Evolutionary conservation across 92 coral and sea anemone species (phyloP), one percentile per base, ranked within the genome.

Genomic region (Micromussa lordhowensis): DNA sequence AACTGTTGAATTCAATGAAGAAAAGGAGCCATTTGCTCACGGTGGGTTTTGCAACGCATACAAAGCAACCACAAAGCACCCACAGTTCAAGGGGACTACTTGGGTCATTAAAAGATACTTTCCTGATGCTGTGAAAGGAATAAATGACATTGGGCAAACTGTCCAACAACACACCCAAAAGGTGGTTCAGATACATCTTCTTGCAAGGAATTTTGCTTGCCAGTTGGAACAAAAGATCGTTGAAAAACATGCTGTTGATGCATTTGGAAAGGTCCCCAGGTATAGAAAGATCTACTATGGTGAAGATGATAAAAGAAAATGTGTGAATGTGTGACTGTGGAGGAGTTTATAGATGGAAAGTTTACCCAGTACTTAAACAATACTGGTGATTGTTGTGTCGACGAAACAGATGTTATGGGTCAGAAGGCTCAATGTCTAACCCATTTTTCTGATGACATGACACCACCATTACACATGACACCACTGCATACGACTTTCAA

Each of bases 301-400:
- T 22, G 82, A 86, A 63, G 70, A 51, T 29, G 88, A 86, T 69
- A n/a, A 32, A 10, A 86, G 75, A 49, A n/a, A n/a, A n/a, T n/a
- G n/a, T n/a, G n/a, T n/a, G 94, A 95, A 24, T 78, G 49, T 91
- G 89, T 95, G n/a, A 95, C 98, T 34, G 90, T 95, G 31, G 94
- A 95, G 74, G 91, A 93, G 54, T 95, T 95, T 54, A 89, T 93
- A 22, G 51, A 75, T 68, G 98, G 95, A 21, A 68, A 89, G 13
- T 92, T 91, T 80, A 80, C 77, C 36, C 91, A 95, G 82, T 92
- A 63, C 78, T 73, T 95, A 6, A 95, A 95, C 89, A 95, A 95
- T 86, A 93, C 79, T 59, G 96, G 98, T 73, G 74, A 83, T 21
- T 30, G 70, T 29, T 90, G 93, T 86, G 91, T 77, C 22, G 83